Evolutionary conservation across 1,140 invertebrate genomes (phyloP).

Genomic region (Drosophila persimilis): DNA sequence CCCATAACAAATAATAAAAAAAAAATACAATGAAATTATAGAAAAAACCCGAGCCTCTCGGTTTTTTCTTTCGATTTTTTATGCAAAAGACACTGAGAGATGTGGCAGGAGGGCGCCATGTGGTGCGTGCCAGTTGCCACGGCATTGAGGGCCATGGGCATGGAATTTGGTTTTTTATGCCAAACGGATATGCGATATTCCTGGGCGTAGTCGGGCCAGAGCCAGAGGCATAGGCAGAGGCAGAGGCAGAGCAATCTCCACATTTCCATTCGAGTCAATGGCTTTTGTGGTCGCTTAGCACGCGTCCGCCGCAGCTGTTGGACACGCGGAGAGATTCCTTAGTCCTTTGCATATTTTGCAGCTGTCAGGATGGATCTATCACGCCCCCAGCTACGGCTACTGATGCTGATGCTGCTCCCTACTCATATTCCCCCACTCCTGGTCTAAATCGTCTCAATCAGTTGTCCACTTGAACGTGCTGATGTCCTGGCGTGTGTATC

Average conservation of each 20-base stretch:
- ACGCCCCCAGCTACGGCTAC: conserved; percentile 17
- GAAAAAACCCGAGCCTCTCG: conserved; percentile 66
- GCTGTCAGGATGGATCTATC: conserved; percentile 53
- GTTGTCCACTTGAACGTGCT: conserved; percentile 70
- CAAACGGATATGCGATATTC: conserved; percentile 78
- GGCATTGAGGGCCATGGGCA: conserved; percentile 6
- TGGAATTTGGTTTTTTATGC: conserved; percentile 65
- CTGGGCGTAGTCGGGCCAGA: conserved; percentile 43
- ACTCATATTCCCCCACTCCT: too few relatives aligned
- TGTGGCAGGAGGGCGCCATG: conserved; percentile 62
- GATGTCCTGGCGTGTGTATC: too few relatives aligned
- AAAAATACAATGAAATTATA: conserved; percentile 73
- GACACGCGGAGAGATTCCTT: conserved; percentile 35
- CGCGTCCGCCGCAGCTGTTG: conserved; percentile 69
- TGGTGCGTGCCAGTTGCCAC: conserved; percentile 69
- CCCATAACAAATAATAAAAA: conserved; percentile 36
- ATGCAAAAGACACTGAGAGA: conserved; percentile 66
- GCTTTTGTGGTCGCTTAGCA: conserved; percentile 76
- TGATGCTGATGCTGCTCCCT: neutral
- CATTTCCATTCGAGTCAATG: conserved; percentile 61
- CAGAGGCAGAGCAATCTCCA: conserved; percentile 59
- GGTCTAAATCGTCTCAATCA: conserved; percentile 41
- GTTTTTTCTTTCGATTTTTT: conserved; percentile 57
- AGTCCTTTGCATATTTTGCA: conserved; percentile 70
- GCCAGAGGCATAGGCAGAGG: too few relatives aligned